phyloP scores from a whole-genome alignment of 2,797 vertebrate genomes.

The Calcarius lapponicus region DNA sequence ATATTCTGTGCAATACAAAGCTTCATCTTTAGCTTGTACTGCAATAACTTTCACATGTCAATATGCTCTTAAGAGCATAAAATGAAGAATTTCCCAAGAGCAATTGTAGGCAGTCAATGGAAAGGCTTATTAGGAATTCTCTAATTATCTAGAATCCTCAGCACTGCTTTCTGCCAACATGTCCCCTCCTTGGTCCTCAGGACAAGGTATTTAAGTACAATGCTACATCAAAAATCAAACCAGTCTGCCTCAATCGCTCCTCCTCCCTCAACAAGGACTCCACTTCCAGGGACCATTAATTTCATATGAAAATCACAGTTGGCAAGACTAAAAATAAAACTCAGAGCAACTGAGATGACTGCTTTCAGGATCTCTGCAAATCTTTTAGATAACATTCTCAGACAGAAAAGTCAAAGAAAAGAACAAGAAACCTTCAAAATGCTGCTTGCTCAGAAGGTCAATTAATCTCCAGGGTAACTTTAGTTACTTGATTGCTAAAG shows the following conservation, averaged over 20 bases:
- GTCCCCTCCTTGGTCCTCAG: neutral
- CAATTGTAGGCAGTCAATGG: neutral
- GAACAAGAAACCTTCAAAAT: conserved; percentile 1
- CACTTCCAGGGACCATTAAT: conserved; percentile 52
- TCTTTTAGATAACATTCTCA: neutral
- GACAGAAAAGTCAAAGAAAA: neutral
- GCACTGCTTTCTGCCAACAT: neutral
- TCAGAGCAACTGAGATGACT: conserved; percentile 4
- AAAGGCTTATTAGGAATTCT: conserved; percentile 8
- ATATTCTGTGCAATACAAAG: neutral
- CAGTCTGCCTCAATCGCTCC: neutral
- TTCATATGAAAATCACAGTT: conserved; percentile 29
- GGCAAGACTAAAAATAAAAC: conserved; percentile 55
- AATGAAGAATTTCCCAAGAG: neutral
- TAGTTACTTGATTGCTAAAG: neutral
- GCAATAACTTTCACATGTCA: neutral
- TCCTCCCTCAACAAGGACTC: conserved; percentile 1
- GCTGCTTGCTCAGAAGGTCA: neutral
- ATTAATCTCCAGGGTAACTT: neutral
- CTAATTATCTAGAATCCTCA: neutral
- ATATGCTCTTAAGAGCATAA: neutral
- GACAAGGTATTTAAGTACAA: neutral
- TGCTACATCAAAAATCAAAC: neutral
- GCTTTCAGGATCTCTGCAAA: conserved; percentile 22
- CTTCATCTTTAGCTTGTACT: neutral